Evolutionary conservation across 2,113 vertebrate species (phyloP), one percentile per base, ranked within the genome.

Genomic region (Chitala chitala): DNA sequence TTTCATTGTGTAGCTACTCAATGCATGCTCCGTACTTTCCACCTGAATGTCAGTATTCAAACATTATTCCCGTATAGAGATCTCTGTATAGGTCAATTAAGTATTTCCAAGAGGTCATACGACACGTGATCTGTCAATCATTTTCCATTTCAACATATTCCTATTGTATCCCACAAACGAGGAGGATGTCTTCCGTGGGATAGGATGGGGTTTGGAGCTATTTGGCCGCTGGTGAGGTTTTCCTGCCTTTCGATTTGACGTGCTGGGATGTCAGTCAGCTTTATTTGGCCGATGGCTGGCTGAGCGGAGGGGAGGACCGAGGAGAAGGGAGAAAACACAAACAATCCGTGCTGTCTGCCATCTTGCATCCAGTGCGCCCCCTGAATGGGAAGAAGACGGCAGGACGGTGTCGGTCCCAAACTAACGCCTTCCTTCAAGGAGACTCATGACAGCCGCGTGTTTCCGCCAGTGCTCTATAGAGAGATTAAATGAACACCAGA

Each of bases 341-440:
- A 93, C 89, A 93, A 92, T 90, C 83, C 71, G 85, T 86, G 86
- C 86, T 79, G 81, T 82, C 82, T 93, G 93, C 94, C 93, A 95
- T 95, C 91, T 96, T 95, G 93, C 91, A 87, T 85, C 86, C 72
- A 12, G 73, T 85, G 78, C 73, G 82, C 80, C 77, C 78, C 17
- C 82, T 90, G 87, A 91, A 90, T 89, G 85, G 84, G 88, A 86
- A 86, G 75, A 40, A 44, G 31, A 58, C 70, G 70, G 54, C 38
- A 58, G 72, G 29, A 88, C 75, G 54, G 50, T 26, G 17, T 53
- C 29, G 68, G 55, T 42, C 51, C 31, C 51, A 71, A 69, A 42
- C 48, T 56, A 40, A 26, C 38, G 63, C 31, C 71, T 68, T 72
- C 58, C 69, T 42, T 65, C 38, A 64, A 76, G 77, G 74, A 78